Percentiles rank a stretch among this genome's conserved stretches.
phyloP scores from a whole-genome alignment of 1,140 invertebrate species.

The Leucophenga varia region DNA sequence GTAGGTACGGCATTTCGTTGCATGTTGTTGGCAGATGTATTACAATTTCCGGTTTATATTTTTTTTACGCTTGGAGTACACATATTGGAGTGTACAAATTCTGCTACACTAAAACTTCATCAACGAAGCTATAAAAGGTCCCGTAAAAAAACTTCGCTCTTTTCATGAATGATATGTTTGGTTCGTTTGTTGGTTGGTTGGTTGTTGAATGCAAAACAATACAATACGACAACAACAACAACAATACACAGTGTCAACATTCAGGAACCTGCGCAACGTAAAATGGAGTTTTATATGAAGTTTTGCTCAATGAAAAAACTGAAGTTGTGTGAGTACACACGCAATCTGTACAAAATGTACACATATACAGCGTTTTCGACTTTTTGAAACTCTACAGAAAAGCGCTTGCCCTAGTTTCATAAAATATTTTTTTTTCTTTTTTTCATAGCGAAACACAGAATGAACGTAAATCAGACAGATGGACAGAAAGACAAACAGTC shows the following conservation, averaged over 20 bases:
- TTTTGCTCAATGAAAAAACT: conserved; percentile 46
- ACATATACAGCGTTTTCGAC: background rate
- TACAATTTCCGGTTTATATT: conserved; percentile 21
- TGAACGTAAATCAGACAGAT: too few species aligned
- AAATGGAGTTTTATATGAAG: conserved; percentile 15
- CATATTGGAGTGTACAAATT: too few species aligned
- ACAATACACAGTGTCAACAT: too few species aligned
- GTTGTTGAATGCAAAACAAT: conserved; percentile 1
- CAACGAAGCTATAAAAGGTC: conserved; percentile 6
- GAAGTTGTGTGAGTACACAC: conserved; percentile 2
- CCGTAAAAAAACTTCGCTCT: conserved; percentile 3
- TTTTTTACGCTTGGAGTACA: too few species aligned
- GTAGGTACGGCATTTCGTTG: too few species aligned
- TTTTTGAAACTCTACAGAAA: too few species aligned
- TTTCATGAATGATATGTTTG: conserved; percentile 4
- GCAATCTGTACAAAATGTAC: background rate
- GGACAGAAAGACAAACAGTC: too few species aligned
- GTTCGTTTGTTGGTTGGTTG: too few species aligned
- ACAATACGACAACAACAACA: conserved; percentile 17
- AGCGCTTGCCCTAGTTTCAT: conserved; percentile 42
- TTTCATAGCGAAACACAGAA: too few species aligned
- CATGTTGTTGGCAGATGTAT: too few species aligned
- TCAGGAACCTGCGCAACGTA: conserved; percentile 52
- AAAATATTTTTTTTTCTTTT: too few species aligned
- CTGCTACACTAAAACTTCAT: conserved; percentile 40